Base-by-base conservation (phyloP, 2,888 invertebrate genomes). In the Gortyna flavago region DNA sequence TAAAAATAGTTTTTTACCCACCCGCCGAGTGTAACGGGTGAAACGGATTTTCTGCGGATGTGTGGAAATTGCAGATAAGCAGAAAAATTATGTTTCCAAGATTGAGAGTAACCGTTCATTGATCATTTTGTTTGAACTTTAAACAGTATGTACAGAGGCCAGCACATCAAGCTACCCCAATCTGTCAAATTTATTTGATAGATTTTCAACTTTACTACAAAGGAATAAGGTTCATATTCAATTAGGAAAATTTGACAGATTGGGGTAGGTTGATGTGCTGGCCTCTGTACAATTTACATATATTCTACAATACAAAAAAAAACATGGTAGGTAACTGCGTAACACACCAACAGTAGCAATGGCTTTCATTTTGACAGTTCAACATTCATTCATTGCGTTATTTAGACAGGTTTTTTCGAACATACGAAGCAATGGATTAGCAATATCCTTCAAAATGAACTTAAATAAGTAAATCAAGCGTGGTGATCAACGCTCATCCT, bases 11-110 rank as follows among this genome's bases (percentile, higher is more conserved):
- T 72, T 2, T 25, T 0, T 64, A 5, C 8, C 0, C 78, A 64
- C 9, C 9, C 13, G 16, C 18, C 4, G 25, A 71, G 44, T 21
- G 16, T 64, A 64, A 44, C 54, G 1, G 25, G 44, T 21, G 16
- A 71, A 64, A 44, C 54, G 1, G 25, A 64, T 72, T 57, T 48
- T 48, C 16, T n/a, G 16, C 6, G 11, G 11, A 7, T 64, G 6
- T 21, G 48, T 72, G n/a, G n/a, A 72, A 38, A 32, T 79, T 25
- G 35, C 2, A 44, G 16, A 29, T 70, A 71, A 25, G 11, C 18
- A 62, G 44, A 44, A 65, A 65, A 72, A 57, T 9, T n/a, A 38
- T 48, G 29, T 80, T 32, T 32, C n/a, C 41, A 11, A 21, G 16
- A 38, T 65, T 64, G 51, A 35, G 25, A 68, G 48, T 64, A 62